These are phyloP conservation scores for Xylocopa sonorina DNA, from an alignment of 1,140 invertebrate species.

Conservation along the genomic window DNA sequence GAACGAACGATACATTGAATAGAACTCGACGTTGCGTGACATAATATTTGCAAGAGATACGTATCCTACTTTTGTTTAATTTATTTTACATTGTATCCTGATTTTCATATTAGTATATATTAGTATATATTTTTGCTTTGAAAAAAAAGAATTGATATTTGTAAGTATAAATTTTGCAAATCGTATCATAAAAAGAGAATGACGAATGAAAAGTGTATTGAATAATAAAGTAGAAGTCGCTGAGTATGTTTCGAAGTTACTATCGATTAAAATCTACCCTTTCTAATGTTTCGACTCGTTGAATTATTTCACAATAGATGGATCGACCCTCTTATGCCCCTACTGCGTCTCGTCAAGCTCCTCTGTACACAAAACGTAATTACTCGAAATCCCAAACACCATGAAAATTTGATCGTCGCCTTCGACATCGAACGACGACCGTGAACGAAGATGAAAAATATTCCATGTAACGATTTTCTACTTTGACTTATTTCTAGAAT, in stretches of 20 bases:
- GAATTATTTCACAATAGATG: constrained; percentile 74
- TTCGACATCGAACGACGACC: constrained; percentile 32
- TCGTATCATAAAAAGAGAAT: too few relatives aligned
- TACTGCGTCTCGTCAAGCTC: constrained; percentile 3
- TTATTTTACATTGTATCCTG: too few relatives aligned
- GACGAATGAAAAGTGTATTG: not conserved
- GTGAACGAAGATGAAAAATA: not conserved
- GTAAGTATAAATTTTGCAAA: too few relatives aligned
- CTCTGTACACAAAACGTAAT: constrained; percentile 74
- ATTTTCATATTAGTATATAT: too few relatives aligned
- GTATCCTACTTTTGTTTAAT: too few relatives aligned
- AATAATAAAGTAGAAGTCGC: not conserved
- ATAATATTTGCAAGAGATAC: too few relatives aligned
- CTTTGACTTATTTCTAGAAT: too few relatives aligned
- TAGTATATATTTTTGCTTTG: too few relatives aligned
- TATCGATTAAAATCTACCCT: constrained; percentile 56
- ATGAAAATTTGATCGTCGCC: constrained; percentile 74
- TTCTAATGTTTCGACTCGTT: constrained; percentile 64
- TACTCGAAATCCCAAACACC: constrained; percentile 77
- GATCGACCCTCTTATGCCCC: constrained; percentile 61
- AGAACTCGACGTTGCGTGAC: not conserved
- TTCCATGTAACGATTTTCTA: too few relatives aligned
- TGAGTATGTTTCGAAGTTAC: constrained; percentile 12
- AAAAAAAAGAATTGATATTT: too few relatives aligned
- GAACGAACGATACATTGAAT: not conserved